Evolutionary conservation across 2,113 vertebrate species (phyloP).

Genomic region (Phylloscopus trochilus): DNA sequence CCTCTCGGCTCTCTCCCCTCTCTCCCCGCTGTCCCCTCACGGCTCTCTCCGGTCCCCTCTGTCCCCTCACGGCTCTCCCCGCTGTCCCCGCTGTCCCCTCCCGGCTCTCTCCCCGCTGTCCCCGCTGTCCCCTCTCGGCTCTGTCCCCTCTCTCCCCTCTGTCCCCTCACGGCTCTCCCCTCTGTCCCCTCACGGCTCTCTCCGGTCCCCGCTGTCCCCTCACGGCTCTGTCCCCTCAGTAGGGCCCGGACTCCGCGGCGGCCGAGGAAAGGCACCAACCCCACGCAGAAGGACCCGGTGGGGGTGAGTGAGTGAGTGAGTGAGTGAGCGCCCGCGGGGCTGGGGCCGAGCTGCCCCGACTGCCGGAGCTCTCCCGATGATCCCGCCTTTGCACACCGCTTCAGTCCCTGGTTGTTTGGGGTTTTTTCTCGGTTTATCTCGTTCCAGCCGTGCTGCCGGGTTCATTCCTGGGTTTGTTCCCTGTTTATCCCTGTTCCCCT

Average conservation of each 20-base stretch:
- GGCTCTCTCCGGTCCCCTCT: too few species aligned
- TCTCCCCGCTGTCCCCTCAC: too few species aligned
- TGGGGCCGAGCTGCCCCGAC: background rate
- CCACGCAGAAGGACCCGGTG: background rate
- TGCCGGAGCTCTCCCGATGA: rapidly evolving
- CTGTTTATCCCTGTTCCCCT: background rate
- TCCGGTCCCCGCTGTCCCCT: background rate
- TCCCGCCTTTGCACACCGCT: background rate
- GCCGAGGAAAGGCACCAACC: background rate
- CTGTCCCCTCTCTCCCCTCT: too few species aligned
- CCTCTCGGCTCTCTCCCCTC: too few species aligned
- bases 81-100: too few species aligned
- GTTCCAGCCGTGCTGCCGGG: background rate
- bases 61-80: too few species aligned
- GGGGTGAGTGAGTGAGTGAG: too few species aligned
- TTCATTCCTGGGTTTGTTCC: background rate
- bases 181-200: background rate
- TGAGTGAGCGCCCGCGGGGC: too few species aligned
- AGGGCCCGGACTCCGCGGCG: background rate
- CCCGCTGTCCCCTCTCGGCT: too few species aligned
- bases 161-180: too few species aligned
- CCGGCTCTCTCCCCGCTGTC: too few species aligned
- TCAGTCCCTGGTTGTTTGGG: too few species aligned
- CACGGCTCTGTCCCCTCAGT: background rate
- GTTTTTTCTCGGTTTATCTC: background rate